phyloP scores from a whole-genome alignment of 2,888 invertebrate genomes.

The Ectemnius lituratus region DNA sequence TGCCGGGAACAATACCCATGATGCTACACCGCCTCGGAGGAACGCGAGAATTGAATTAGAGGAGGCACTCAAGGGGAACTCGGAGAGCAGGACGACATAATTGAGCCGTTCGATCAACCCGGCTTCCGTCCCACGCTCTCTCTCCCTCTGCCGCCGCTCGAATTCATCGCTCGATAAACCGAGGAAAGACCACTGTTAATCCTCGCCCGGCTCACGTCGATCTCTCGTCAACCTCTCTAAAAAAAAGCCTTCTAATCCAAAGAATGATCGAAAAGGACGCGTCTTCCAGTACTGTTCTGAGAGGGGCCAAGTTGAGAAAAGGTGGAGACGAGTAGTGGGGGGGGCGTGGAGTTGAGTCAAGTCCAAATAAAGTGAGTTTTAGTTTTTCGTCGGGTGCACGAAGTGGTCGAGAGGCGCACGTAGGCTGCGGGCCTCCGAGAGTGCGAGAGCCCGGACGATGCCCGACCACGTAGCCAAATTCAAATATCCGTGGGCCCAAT shows the following conservation, averaged over 20 bases:
- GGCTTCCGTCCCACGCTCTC: background rate
- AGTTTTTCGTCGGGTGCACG: conserved; percentile 48
- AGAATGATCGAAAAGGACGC: conserved; percentile 11
- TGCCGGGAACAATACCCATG: too few relatives aligned
- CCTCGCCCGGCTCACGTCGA: background rate
- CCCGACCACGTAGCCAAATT: conserved; percentile 65
- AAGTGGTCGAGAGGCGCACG: background rate
- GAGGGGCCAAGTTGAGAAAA: too few relatives aligned
- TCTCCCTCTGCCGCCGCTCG: background rate
- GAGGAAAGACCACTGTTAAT: background rate
- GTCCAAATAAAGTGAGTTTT: conserved; percentile 66
- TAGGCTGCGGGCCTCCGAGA: conserved; percentile 19
- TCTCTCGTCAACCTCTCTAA: background rate
- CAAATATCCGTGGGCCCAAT: conserved; percentile 67
- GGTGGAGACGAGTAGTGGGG: background rate
- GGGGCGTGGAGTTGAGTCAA: conserved; percentile 26
- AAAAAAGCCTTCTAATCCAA: too few relatives aligned
- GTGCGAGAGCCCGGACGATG: conserved; percentile 32
- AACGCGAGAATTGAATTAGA: conserved; percentile 2
- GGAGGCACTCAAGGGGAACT: background rate
- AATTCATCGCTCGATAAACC: background rate
- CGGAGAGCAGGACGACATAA: background rate
- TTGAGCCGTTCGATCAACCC: conserved; percentile 2
- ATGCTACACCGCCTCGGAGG: background rate
- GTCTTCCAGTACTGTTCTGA: background rate